Evolutionary conservation across 2,797 vertebrate genomes (phyloP), one percentile per base, ranked within the genome.

Genomic region (Lophius americanus): DNA sequence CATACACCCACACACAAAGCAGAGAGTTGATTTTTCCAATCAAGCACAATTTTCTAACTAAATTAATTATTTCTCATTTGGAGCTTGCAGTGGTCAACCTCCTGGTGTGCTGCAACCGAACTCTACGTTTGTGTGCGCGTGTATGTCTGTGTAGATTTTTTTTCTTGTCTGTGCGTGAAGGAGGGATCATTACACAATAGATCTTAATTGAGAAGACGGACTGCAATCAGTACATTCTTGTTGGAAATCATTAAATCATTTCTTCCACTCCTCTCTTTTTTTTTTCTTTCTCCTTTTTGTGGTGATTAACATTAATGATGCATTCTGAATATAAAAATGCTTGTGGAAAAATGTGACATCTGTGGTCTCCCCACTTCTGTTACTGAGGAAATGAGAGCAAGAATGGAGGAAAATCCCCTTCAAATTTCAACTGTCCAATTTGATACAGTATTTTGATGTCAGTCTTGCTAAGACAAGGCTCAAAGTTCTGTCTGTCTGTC

Each of bases 41-140:
- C 92, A 94, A 85, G 84, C 79, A 72, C 87, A 84, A 90, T 94
- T 93, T 91, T 93, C 83, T 77, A 84, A 86, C 82, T 82, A 91
- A 91, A 94, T 94, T 91, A 92, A 92, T 92, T 92, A 37, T 82
- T 87, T 86, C 78, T 92, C 91, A 92, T 92, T 92, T 83, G 75
- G 77, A 88, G 85, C 85, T 82, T 86, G 78, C 79, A 87, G 82
- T 87, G 86, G 86, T 82, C 88, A 85, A 79, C 90, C 91, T 82
- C 90, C 88, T 68, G 81, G 90, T 64, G 89, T n/a, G 4, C 69
- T 83, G 79, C 73, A 65, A 88, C 84, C 76, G 83, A 90, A 85
- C 78, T 63, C 9, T 58, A 60, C 81, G 35, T 80, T 69, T 46
- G 57, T 64, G 82, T 47, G 51, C 52, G 51, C 50, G 50, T 39